Percentiles rank a stretch among this genome's conserved stretches.
phyloP scores from a whole-genome alignment of 1,140 invertebrate genomes.

The Lasaia peninsularis region DNA sequence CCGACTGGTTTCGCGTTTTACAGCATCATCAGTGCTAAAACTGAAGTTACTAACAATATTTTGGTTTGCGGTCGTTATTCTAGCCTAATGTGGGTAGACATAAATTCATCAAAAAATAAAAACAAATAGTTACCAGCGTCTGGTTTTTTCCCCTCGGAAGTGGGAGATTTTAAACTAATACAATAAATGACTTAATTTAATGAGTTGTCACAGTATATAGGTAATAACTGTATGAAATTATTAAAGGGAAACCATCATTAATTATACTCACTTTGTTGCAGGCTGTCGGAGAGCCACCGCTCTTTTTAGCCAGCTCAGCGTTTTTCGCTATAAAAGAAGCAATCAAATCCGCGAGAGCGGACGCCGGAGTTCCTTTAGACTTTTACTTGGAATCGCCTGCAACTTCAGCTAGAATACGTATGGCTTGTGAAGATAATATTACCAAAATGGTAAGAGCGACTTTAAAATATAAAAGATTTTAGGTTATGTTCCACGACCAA shows the following conservation, averaged over 20 bases:
- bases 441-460: conserved; percentile 83
- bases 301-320: conserved; percentile 91
- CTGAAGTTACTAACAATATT: too few species aligned
- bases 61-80: too few species aligned
- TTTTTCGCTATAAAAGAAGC: conserved; percentile 96
- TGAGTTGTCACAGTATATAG: too few species aligned
- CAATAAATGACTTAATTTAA: too few species aligned
- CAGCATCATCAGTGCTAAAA: too few species aligned
- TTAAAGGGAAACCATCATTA: too few species aligned
- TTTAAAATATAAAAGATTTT: neutral
- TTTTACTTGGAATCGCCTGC: conserved; percentile 92
- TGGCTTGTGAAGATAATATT: conserved; percentile 92
- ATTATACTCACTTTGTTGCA: conserved; percentile 55
- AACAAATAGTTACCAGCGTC: neutral
- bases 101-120: neutral
- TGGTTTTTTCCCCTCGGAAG: too few species aligned
- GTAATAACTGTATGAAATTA: too few species aligned
- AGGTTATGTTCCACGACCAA: too few species aligned
- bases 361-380: conserved; percentile 79
- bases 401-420: conserved; percentile 91
- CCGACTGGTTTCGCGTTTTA: too few species aligned
- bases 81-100: too few species aligned
- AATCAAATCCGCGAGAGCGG: conserved; percentile 85
- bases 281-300: conserved; percentile 96
- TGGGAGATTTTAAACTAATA: too few species aligned